phyloP scores from a whole-genome alignment of 53 echinoderm and acorn worm species.

The Paracentrotus lividus region DNA sequence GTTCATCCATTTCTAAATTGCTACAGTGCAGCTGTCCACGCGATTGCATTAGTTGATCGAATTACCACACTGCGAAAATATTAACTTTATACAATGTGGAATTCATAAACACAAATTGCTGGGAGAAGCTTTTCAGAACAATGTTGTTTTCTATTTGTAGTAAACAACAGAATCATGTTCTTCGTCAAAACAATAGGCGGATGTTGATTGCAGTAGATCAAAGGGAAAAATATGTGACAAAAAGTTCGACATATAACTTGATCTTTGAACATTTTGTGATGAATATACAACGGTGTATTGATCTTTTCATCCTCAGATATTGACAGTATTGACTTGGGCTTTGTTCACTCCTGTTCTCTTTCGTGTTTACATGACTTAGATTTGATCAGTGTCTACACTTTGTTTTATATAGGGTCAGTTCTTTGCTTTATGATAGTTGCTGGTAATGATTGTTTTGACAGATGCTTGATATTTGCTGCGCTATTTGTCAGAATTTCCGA shows the following conservation, averaged over 20 bases:
- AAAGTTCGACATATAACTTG: slow-evolving; percentile 29
- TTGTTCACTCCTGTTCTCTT: slow-evolving; percentile 39
- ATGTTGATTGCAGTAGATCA: background rate
- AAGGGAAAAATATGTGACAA: background rate
- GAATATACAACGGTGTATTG: slow-evolving; percentile 2
- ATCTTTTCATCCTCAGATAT: background rate
- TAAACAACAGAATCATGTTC: too few relatives aligned
- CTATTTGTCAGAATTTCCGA: slow-evolving; percentile 26
- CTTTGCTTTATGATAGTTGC: background rate
- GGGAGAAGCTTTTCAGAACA: too few relatives aligned
- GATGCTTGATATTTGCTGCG: background rate
- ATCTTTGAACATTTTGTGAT: background rate
- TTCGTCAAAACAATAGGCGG: background rate
- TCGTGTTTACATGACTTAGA: background rate
- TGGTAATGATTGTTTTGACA: slow-evolving; percentile 54
- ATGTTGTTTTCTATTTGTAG: too few relatives aligned
- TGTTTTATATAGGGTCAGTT: slow-evolving; percentile 51
- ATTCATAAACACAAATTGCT: too few relatives aligned
- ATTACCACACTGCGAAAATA: too few relatives aligned
- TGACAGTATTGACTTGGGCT: background rate
- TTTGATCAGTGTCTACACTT: slow-evolving; percentile 44
- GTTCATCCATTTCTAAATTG: too few relatives aligned
- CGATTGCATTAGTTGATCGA: too few relatives aligned
- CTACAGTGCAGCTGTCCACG: too few relatives aligned
- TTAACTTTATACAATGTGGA: too few relatives aligned